Percentiles rank a stretch among this genome's conserved stretches.
These are phyloP conservation scores for Podarcis cretensis DNA, from an alignment of 2,113 vertebrate genomes.

Conservation along the genomic window DNA sequence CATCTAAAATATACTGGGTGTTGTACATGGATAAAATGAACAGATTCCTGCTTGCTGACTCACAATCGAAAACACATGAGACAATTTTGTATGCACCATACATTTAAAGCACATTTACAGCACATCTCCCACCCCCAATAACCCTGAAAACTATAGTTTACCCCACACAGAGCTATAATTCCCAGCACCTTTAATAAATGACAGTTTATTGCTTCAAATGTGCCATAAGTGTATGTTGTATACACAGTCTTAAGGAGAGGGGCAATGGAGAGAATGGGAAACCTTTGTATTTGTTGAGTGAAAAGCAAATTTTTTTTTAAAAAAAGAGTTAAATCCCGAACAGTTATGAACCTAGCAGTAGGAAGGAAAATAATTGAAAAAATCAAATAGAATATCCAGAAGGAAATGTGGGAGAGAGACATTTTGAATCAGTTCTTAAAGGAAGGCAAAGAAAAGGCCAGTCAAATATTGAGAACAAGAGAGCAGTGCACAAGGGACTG, in stretches of 20 bases:
- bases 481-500: not conserved
- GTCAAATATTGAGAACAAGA: not conserved
- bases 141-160: too few species aligned
- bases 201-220: too few species aligned
- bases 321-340: not conserved
- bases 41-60: not conserved
- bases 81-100: too few species aligned
- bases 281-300: not conserved
- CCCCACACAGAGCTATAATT: too few species aligned
- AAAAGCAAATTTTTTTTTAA: too few species aligned
- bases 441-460: not conserved
- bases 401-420: not conserved
- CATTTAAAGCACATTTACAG: too few species aligned
- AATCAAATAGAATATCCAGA: not conserved
- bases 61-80: not conserved
- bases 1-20: not conserved
- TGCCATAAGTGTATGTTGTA: too few species aligned
- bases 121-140: too few species aligned
- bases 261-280: not conserved
- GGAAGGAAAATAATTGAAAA: not conserved
- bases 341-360: not conserved
- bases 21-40: not conserved
- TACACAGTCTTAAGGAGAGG: not conserved
- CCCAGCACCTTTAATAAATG: too few species aligned
- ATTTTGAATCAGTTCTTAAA: not conserved